Evolutionary conservation across 1,140 invertebrate genomes (phyloP).

Genomic region (Charaxes varanes): DNA sequence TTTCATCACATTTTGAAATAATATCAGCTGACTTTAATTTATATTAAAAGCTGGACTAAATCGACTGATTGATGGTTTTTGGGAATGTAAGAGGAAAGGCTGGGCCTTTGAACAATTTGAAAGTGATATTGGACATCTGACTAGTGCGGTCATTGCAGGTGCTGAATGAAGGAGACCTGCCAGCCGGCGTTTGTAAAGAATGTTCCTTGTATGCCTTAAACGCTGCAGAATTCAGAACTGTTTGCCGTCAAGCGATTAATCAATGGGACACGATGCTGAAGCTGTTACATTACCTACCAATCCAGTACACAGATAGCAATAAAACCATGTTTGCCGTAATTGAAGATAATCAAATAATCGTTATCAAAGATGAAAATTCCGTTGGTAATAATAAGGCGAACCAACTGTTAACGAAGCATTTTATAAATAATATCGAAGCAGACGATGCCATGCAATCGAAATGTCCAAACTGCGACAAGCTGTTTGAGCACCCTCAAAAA

Average conservation of each 20-base stretch:
- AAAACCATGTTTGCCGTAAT: conserved; percentile 27
- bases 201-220: conserved; percentile 35
- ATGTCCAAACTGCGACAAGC: conserved; percentile 44
- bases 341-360: conserved; percentile 25
- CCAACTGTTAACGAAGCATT: too few relatives aligned
- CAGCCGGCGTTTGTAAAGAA: conserved; percentile 35
- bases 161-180: conserved; percentile 36
- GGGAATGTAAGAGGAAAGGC: too few relatives aligned
- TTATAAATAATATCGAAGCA: too few relatives aligned
- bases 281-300: conserved; percentile 29
- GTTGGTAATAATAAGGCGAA: too few relatives aligned
- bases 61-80: too few relatives aligned
- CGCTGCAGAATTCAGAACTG: conserved; percentile 38
- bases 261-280: conserved; percentile 37
- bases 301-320: conserved; percentile 7
- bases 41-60: too few relatives aligned
- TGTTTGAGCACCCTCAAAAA: conserved; percentile 34
- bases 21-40: too few relatives aligned
- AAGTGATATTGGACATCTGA: conserved; percentile 40
- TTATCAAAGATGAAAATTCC: conserved; percentile 20
- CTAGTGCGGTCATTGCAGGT: conserved; percentile 53
- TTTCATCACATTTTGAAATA: too few relatives aligned
- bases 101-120: not conserved
- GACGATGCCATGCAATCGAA: conserved; percentile 11
- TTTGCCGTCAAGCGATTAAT: conserved; percentile 29